Conservation (phyloP, 2,888 invertebrate genomes). For the Ormyrus nitidulus region DNA sequence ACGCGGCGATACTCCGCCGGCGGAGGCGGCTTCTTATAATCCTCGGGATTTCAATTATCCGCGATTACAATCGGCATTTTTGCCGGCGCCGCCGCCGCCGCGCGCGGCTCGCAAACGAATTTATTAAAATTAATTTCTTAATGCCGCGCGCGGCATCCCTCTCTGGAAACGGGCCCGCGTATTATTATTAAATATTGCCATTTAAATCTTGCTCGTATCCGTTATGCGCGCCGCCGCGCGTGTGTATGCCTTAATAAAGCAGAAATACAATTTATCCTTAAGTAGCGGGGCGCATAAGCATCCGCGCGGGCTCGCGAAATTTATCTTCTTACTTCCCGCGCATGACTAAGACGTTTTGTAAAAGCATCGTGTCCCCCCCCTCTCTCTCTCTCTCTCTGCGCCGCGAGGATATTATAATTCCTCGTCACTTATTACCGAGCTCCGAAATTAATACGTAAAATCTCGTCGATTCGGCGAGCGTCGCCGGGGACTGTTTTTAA, state of each 20-base stretch:
- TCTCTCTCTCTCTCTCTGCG: too few species aligned
- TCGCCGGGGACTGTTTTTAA: too few species aligned
- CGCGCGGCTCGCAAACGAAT: neutral
- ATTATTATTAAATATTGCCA: constrained; percentile 13
- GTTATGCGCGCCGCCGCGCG: neutral
- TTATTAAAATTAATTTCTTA: constrained; percentile 41
- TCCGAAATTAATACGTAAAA: too few species aligned
- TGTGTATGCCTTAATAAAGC: constrained; percentile 13
- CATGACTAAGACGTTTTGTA: too few species aligned
- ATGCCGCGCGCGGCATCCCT: neutral
- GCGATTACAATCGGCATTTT: constrained; percentile 8
- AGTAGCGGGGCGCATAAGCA: neutral
- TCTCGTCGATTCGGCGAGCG: too few species aligned
- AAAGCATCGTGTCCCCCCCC: too few species aligned
- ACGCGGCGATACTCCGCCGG: too few species aligned
- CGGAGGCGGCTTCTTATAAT: neutral
- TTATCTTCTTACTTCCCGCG: too few species aligned
- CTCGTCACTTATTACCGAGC: too few species aligned
- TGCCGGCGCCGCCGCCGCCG: too few species aligned
- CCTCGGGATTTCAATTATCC: constrained; percentile 32
- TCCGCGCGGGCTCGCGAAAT: neutral
- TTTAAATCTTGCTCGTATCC: constrained; percentile 4
- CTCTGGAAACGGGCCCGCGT: neutral
- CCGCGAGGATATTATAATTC: too few species aligned
- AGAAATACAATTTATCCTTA: constrained; percentile 28